Conservation (phyloP, 2,113 vertebrate genomes). For the Petromus typicus region DNA sequence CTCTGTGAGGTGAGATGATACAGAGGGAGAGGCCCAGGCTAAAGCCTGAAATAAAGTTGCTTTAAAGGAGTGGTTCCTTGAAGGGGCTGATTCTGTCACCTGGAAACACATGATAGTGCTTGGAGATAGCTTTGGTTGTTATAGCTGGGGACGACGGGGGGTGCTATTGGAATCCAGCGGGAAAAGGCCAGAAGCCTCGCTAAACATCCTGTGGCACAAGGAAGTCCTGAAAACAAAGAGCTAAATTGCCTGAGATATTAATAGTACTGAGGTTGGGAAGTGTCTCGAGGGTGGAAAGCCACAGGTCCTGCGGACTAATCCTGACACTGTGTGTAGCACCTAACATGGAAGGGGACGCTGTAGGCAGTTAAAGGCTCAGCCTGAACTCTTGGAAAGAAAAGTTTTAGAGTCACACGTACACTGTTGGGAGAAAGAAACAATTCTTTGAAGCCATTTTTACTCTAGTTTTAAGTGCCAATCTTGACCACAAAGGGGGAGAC, state of each 20-base stretch:
- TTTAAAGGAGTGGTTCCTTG: not conserved
- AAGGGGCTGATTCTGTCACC: not conserved
- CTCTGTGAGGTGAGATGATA: not conserved
- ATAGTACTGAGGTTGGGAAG: not conserved
- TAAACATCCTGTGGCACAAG: not conserved
- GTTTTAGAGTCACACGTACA: not conserved
- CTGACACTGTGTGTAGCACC: not conserved
- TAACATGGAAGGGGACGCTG: not conserved
- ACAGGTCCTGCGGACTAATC: not conserved
- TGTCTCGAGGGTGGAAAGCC: not conserved
- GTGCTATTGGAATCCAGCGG: not conserved
- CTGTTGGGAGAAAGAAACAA: not conserved
- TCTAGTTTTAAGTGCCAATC: not conserved
- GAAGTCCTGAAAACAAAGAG: not conserved
- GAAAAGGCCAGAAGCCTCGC: not conserved
- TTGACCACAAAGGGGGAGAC: not conserved
- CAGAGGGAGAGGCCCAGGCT: not conserved
- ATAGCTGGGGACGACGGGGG: not conserved
- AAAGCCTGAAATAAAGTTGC: not conserved
- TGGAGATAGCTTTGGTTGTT: not conserved
- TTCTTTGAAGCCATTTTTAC: not conserved
- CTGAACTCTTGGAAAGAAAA: not conserved
- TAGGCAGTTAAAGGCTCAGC: not conserved
- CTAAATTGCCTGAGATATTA: not conserved
- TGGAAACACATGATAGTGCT: not conserved